Percentiles rank a stretch among this genome's conserved stretches.
phyloP scores from a whole-genome alignment of 2,797 vertebrate genomes.

The Lepus oiostolus region DNA sequence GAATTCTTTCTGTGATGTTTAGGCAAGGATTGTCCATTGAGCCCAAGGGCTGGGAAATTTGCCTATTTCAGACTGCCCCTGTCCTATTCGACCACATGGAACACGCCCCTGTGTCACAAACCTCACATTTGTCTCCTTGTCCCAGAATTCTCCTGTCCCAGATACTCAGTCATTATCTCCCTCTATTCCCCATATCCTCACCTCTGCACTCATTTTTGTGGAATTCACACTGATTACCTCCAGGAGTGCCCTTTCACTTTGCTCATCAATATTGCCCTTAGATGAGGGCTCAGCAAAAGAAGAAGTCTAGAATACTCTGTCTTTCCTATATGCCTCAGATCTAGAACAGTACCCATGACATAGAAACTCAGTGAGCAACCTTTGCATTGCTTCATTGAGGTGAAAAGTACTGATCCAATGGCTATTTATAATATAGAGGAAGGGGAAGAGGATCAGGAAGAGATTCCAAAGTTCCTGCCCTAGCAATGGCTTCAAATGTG shows the following conservation, averaged over 20 bases:
- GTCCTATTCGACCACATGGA: neutral
- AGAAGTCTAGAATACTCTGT: neutral
- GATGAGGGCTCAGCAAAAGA: neutral
- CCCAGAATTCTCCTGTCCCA: neutral
- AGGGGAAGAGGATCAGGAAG: neutral
- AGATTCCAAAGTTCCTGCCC: neutral
- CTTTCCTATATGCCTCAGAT: neutral
- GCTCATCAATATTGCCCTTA: neutral
- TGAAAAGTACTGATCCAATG: neutral
- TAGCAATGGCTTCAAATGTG: neutral
- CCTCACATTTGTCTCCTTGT: neutral
- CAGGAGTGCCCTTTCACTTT: neutral
- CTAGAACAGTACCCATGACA: neutral
- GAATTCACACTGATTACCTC: neutral
- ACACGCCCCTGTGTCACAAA: neutral
- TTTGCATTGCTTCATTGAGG: neutral
- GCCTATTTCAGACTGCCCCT: accelerated
- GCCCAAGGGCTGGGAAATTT: neutral
- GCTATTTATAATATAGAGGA: neutral
- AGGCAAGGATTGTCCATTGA: neutral
- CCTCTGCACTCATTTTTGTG: neutral
- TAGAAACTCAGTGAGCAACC: neutral
- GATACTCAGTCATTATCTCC: neutral
- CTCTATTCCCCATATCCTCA: neutral
- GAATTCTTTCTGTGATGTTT: neutral